Evolutionary conservation across 2,888 invertebrate genomes (phyloP).

Genomic region (Hydrotaea diabolus): DNA sequence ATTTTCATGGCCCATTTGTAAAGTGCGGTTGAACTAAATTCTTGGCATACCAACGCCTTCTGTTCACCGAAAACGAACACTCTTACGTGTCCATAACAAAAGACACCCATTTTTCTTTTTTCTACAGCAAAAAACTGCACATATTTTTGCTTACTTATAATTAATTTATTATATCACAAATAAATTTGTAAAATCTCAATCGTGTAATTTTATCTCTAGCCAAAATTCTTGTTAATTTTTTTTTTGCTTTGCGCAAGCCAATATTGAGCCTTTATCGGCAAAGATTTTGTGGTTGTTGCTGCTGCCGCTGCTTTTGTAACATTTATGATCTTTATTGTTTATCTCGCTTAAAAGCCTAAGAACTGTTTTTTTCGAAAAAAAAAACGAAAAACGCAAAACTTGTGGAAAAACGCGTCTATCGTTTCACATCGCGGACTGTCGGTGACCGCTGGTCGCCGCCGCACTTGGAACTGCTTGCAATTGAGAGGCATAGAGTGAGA

Average conservation of each 20-base stretch:
- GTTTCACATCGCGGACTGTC: background rate
- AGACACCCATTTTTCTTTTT: background rate
- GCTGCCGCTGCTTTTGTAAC: constrained; percentile 31
- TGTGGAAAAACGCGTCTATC: background rate
- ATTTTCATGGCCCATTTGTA: no score
- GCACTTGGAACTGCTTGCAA: constrained; percentile 24
- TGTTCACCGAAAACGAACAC: background rate
- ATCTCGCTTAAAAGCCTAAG: constrained; percentile 29
- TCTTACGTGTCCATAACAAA: background rate
- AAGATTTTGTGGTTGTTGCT: background rate
- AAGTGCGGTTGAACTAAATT: background rate
- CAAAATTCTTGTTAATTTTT: constrained; percentile 36
- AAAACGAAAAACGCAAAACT: background rate
- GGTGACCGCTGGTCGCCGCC: background rate
- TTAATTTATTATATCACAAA: constrained; percentile 56
- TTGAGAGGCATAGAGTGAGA: constrained; percentile 32
- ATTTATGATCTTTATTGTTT: constrained; percentile 55
- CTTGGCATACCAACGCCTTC: constrained; percentile 2
- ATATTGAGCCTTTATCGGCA: constrained; percentile 16
- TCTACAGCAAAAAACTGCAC: background rate
- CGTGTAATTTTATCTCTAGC: constrained; percentile 42
- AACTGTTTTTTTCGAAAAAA: background rate
- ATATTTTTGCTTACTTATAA: constrained; percentile 25
- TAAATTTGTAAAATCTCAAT: constrained; percentile 25
- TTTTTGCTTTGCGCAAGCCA: background rate